phyloP scores from a whole-genome alignment of 2,888 invertebrate species.

The Papilio gigon region DNA sequence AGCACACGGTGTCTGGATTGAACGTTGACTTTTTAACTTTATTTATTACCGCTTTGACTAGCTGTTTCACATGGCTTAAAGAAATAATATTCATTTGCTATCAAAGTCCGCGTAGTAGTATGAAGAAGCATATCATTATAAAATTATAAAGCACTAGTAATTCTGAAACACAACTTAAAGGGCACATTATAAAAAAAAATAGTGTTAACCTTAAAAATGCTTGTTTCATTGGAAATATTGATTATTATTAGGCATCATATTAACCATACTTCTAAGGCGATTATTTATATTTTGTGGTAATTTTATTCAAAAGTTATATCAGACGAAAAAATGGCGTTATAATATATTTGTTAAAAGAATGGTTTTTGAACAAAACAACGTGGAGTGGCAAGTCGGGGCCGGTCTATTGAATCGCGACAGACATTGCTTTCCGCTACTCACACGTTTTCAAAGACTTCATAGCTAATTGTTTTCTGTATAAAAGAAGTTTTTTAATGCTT shows the following conservation, averaged over 20 bases:
- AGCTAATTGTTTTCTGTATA: constrained; percentile 39
- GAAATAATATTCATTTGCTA: neutral
- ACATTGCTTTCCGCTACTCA: constrained; percentile 36
- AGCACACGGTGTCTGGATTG: neutral
- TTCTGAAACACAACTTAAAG: too few species aligned
- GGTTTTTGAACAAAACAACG: constrained; percentile 70
- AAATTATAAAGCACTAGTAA: too few species aligned
- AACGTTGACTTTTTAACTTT: constrained; percentile 3
- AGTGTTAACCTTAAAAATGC: too few species aligned
- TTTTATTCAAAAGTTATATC: constrained; percentile 1
- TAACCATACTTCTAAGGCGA: neutral
- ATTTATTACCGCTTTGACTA: neutral
- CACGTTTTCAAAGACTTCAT: constrained; percentile 32
- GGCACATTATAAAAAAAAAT: too few species aligned
- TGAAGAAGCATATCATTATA: too few species aligned
- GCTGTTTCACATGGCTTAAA: neutral
- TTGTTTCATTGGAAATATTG: too few species aligned
- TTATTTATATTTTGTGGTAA: neutral
- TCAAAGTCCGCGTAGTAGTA: too few species aligned
- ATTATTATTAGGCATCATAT: neutral
- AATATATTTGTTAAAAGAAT: constrained; percentile 74
- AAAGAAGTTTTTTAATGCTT: constrained; percentile 31
- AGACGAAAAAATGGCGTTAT: constrained; percentile 59
- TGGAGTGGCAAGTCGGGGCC: constrained; percentile 66
- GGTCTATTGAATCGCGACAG: constrained; percentile 43